Evolutionary conservation across 1,140 invertebrate genomes (phyloP), one percentile per base, ranked within the genome.

Genomic region (Bicyclus anynana): DNA sequence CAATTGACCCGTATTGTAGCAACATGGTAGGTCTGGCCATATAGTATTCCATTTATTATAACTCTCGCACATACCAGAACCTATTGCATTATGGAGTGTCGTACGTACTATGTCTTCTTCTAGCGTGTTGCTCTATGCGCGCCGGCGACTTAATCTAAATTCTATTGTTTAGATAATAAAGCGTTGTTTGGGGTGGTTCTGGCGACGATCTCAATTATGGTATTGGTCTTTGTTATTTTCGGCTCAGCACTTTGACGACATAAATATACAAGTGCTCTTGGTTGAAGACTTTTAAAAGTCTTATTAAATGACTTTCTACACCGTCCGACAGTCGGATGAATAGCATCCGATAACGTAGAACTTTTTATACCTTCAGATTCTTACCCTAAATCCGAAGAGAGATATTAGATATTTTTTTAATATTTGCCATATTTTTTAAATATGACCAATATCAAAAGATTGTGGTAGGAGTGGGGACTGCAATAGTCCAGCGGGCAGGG

Each of bases 201-300:
- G 21, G 5, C 2, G 26, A 16, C 42, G 12, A 35, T 52, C 59
- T 59, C 64, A 74, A 70, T 78, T 73, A 71, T 69, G 57, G 33
- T 5, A 44, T 12, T 20, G 18, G 4, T 2, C 18, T 44, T 44
- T 40, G 16, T 40, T 44, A 20, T 44, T 44, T 20, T 12, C 17
- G 9, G 5, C 20, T 38, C 2, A 35, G 12, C 29, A 16, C 38
- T 20, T 42, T 44, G 16, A 20, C 17, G 18, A 44, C 18, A 44
- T 20, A n/a, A 20, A 20, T 44, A 18, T 12, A 20, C 5, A 44
- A 10, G 38, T 42, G 35, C 14, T 38, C 13, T 14, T 38, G 5
- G 5, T 38, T 13, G 6, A 14, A 35, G 0, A 17, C 37, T 38
- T 35, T 3, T n/a, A n/a, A 35, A 35, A 38, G 14, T 38, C 4